Conservation (phyloP, 2,113 vertebrate genomes). For the Grammomys dolichurus region DNA sequence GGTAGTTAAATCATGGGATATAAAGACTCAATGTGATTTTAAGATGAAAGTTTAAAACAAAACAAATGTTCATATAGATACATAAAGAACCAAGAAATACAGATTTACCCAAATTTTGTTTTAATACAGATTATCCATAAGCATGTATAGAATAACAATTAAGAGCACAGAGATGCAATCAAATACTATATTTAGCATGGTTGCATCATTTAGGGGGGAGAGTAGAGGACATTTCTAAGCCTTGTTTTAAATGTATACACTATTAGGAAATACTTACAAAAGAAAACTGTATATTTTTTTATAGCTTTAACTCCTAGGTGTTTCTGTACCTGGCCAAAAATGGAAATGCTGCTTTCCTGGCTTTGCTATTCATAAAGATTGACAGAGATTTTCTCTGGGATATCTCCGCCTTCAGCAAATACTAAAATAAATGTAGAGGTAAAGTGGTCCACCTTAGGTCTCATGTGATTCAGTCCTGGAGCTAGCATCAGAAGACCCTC, state of each 20-base stretch:
- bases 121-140: conserved; percentile 11
- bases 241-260: neutral
- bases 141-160: neutral
- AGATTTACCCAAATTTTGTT: conserved; percentile 6
- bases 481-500: neutral
- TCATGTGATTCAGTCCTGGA: neutral
- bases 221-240: neutral
- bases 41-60: neutral
- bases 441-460: neutral
- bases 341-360: neutral
- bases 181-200: neutral
- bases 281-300: neutral
- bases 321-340: neutral
- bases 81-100: neutral
- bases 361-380: neutral
- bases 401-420: neutral
- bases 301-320: neutral
- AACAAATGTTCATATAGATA: neutral
- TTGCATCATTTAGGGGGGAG: neutral
- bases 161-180: neutral
- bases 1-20: neutral
- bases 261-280: neutral
- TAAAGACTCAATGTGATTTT: neutral
- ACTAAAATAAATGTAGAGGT: neutral
- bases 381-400: neutral